Evolutionary conservation across 1,140 invertebrate genomes (phyloP), one percentile per base, ranked within the genome.

Genomic region (Apis laboriosa): DNA sequence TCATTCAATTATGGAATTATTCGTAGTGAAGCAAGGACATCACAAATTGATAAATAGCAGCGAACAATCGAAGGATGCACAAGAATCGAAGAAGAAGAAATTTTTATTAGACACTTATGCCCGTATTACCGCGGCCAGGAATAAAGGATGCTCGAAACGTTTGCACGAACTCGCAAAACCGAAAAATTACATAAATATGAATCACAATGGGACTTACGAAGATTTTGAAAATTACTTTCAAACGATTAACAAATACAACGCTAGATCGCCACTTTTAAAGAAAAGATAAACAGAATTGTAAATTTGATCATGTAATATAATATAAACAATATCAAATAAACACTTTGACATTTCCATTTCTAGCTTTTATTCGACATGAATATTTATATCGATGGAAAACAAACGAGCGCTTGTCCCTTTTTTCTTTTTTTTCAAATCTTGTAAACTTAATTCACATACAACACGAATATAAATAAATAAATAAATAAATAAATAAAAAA

Each of bases 41-140:
- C 51, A 66, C 17, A 88, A 81, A 61, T 75, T 88, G 75, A 83
- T 90, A 67, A 87, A 88, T 43, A 88, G 67, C 53, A 88, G 82
- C 51, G 77, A 85, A 55, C 74, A 84, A 13, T 88, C 83, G 28
- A 81, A 51, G 19, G 49, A 77, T 4, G 75, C 76, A 34, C 55
- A 73, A n/a, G 72, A 87, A n/a, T 51, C 55, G 15, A 78, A 66
- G 12, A 83, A 84, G 72, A 88, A 83, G 67, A 61, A 67, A 28
- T 73, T 80, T 49, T 77, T 86, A 19, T 55, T 89, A 4, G 85
- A 90, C 51, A 89, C 83, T 15, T 91, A 91, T 21, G 89, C 90
- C 34, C 83, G 84, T 21, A 91, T 91, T 2, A 76, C 72, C 11
- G 83, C 88, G 11, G 83, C 61, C 13, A 85, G 84, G 43, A 85